phyloP scores from a whole-genome alignment of 2,888 invertebrate species.

The Boloria selene region DNA sequence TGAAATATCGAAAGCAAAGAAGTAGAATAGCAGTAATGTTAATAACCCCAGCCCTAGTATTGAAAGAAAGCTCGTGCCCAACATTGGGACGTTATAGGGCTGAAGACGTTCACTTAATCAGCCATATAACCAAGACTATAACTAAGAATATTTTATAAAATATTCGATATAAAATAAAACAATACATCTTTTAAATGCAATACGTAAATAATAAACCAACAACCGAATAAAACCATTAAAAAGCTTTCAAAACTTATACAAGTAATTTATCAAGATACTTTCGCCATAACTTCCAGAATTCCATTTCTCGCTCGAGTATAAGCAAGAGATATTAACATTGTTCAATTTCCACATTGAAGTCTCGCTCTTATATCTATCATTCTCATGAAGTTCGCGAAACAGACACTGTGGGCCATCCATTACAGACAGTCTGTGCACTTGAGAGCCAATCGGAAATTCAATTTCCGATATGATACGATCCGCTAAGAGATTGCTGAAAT shows the following conservation, averaged over 20 bases:
- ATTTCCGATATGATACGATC: slow-evolving; percentile 72
- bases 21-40: no score
- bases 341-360: slow-evolving; percentile 48
- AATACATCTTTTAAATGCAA: not conserved
- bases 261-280: slow-evolving; percentile 26
- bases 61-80: no score
- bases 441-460: slow-evolving; percentile 75
- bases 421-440: slow-evolving; percentile 54
- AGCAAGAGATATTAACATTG: slow-evolving; percentile 43
- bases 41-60: no score
- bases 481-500: slow-evolving; percentile 72
- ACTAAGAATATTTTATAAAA: no score
- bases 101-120: no score
- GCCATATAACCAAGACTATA: no score
- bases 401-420: slow-evolving; percentile 59
- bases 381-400: slow-evolving; percentile 55
- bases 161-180: no score
- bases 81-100: no score
- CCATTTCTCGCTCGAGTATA: slow-evolving; percentile 26
- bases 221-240: slow-evolving; percentile 15
- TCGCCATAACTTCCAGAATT: slow-evolving; percentile 26
- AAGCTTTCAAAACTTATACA: slow-evolving; percentile 16
- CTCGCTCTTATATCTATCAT: slow-evolving; percentile 58
- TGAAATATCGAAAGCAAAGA: no score
- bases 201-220: not conserved